A percentile compares a stretch with the other conserved stretches of the same genome.
Evolutionary conservation across 2,888 invertebrate species (phyloP).

Genomic region (Eristalis intricaria): DNA sequence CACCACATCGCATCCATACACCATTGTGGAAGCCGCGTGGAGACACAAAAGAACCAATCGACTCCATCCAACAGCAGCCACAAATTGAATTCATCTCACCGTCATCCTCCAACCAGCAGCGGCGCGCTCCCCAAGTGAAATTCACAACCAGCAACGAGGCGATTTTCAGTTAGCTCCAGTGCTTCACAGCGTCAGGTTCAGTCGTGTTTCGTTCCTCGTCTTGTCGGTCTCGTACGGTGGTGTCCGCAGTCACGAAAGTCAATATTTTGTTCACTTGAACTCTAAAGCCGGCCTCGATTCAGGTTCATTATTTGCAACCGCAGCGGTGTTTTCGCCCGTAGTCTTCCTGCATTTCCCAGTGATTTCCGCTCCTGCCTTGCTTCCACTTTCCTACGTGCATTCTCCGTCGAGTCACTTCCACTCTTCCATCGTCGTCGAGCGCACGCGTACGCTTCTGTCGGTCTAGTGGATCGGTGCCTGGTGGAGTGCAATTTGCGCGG

Average conservation of each 20-base stretch:
- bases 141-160: constrained; percentile 8
- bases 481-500: constrained; percentile 56
- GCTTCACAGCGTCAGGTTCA: constrained; percentile 33
- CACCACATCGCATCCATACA: not conserved
- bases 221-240: not conserved
- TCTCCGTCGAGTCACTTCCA: constrained; percentile 21
- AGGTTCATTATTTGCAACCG: constrained; percentile 7
- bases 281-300: constrained; percentile 40
- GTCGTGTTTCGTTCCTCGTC: not conserved
- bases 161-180: constrained; percentile 53
- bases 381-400: constrained; percentile 68
- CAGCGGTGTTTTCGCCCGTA: constrained; percentile 48
- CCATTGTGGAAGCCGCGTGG: not conserved
- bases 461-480: not conserved
- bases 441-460: constrained; percentile 20
- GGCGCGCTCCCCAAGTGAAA: constrained; percentile 12
- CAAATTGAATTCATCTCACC: not conserved
- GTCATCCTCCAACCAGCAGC: constrained; percentile 3
- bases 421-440: constrained; percentile 20
- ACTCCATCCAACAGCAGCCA: not conserved
- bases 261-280: constrained; percentile 31
- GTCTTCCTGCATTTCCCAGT: constrained; percentile 55
- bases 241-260: not conserved
- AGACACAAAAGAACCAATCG: constrained; percentile 10
- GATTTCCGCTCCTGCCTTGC: constrained; percentile 51